Base-by-base conservation (phyloP, 2,888 invertebrate genomes). In the Agrilus cyanescens region DNA sequence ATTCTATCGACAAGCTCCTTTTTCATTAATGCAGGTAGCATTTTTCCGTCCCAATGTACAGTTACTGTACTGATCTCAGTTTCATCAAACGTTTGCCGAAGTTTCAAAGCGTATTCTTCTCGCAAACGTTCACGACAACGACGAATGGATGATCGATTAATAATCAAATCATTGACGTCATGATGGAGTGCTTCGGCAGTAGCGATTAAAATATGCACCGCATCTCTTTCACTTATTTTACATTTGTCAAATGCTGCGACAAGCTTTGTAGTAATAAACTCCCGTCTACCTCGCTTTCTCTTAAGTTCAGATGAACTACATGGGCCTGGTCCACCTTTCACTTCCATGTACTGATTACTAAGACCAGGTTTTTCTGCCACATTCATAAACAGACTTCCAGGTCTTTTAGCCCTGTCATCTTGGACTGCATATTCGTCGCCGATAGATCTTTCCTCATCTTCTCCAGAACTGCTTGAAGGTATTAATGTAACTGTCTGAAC, bases 21-120 rank as follows among this genome's bases (percentile, higher is more conserved):
- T 41, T 41, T 45, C 29, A 31, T n/a, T 36, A 55, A 32, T 44
- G 46, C 49, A 18, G 48, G 50, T 14, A 54, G 38, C 25, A 55
- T 14, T 48, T 56, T 56, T 14, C 52, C 51, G 48, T 57, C 53
- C 56, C 55, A 58, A 40, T 57, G 55, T 13, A 53, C 37, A 41
- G 50, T 45, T 13, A 48, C 32, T 37, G 44, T 44, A 33, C 51
- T 44, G 13, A 50, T 39, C 16, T 48, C 45, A 12, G 39, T 25
- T 18, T 33, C 33, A 37, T 45, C 15, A 41, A 55, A 50, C 33
- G 36, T 38, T 38, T 42, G 34, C 42, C 44, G 48, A 12, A 53
- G 45, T 36, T 50, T 33, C 12, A 34, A 33, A 30, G 48, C 44
- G 37, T 40, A 36, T 36, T 40, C 43, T 46, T 45, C 40, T 42